Conservation (phyloP, 2,888 invertebrate species). For the Megalurothrips usitatus region DNA sequence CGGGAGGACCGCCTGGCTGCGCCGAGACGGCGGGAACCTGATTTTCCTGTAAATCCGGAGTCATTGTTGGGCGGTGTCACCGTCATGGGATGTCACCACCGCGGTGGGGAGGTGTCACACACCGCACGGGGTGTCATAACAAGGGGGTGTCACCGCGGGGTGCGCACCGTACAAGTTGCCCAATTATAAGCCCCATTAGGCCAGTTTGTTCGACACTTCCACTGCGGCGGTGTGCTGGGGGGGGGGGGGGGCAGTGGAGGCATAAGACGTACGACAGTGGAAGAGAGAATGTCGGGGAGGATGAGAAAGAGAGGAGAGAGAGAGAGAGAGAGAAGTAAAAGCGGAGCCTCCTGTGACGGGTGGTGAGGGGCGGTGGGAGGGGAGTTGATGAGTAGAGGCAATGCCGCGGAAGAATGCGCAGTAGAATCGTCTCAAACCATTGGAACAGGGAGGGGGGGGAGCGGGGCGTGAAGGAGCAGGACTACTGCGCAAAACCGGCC, state of each 20-base stretch:
- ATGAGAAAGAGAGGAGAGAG: neutral
- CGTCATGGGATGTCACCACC: too few species aligned
- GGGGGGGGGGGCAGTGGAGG: neutral
- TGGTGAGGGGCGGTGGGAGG: neutral
- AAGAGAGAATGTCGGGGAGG: neutral
- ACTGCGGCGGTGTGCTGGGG: neutral
- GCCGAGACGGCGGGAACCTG: too few species aligned
- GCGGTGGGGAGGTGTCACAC: too few species aligned
- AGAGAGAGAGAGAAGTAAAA: neutral
- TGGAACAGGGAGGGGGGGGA: neutral
- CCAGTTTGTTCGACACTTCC: conserved; percentile 2
- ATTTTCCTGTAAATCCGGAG: too few species aligned
- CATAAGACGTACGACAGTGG: too few species aligned
- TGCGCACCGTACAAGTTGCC: neutral
- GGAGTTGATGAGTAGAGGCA: neutral
- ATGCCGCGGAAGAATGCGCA: neutral
- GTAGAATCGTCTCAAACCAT: neutral
- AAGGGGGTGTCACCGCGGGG: too few species aligned
- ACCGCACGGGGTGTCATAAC: too few species aligned
- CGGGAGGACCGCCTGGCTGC: too few species aligned
- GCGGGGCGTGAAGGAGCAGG: neutral
- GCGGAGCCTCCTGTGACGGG: neutral
- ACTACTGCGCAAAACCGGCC: too few species aligned
- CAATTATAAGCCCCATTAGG: neutral
- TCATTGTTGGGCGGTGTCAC: too few species aligned